Base-by-base conservation (phyloP, 2,888 invertebrate genomes). In the Branchellion lobata region DNA sequence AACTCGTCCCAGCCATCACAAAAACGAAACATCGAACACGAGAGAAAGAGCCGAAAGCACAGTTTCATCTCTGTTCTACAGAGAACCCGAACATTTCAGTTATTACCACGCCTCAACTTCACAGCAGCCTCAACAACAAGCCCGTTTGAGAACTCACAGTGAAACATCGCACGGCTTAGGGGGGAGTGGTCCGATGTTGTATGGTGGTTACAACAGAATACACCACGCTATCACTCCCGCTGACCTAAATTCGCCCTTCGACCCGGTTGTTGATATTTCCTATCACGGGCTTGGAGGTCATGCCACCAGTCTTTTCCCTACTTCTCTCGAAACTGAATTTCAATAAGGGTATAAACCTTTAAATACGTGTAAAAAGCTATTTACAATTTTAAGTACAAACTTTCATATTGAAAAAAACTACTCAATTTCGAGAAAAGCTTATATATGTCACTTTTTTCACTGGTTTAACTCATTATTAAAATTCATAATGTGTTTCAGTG, bases 171-270 rank as follows among this genome's bases (percentile, higher is more conserved):
- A 57, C 34, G 61, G 76, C 29, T 27, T 76, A 29, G 76, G 76
- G 1, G 76, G 76, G 14, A 57, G 76, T 47, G 76, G 76, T 31
- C 76, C 76, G 21, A 53, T 76, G 61, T 2, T 53, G 57, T 76
- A 57, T 53, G 76, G 76, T n/a, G 47, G 57, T 2, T 51, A 76
- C 61, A 76, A 53, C 2, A 1, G 76, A 18, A 14, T 33, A 36
- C 14, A 18, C 27, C 21, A 31, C 21, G 29, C 5, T 1, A 14
- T 76, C 5, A 53, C 76, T 5, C n/a, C 21, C 1, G 61, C 24
- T 29, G 24, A 57, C n/a, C 21, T n/a, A 57, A 40, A 40, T 14
- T 8, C 8, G 5, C 14, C 40, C 5, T 40, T 40, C 14, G 40
- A 40, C 40, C 40, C 40, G 8, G 8, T 65, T n/a, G 21, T 21